Conservation (phyloP, 30 jellyfish, hydroid and myxozoan genomes). For the Pelagia noctiluca region DNA sequence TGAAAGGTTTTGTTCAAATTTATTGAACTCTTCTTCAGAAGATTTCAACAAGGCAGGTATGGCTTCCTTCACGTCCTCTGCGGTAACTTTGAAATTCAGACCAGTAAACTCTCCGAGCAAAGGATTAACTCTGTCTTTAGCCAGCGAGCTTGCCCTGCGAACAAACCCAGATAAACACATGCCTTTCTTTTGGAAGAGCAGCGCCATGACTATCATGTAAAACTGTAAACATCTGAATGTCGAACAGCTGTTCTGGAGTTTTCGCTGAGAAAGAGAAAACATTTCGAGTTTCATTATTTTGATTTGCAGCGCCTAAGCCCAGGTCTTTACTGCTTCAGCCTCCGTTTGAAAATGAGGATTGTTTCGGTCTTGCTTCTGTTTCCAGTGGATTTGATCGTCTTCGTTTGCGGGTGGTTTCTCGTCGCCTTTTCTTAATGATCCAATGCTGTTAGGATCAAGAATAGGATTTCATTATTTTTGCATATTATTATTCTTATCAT, state of each 20-base stretch:
- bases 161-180: conserved; percentile 49
- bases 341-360: neutral
- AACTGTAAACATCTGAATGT: neutral
- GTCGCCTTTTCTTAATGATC: no score
- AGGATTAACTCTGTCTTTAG: conserved; percentile 33
- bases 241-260: neutral
- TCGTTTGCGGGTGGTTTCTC: no score
- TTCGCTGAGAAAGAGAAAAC: neutral
- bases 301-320: neutral
- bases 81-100: conserved; percentile 55
- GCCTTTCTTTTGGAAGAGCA: conserved; percentile 23
- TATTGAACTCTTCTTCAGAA: conserved; percentile 41
- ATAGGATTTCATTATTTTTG: no score
- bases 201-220: neutral
- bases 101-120: conserved; percentile 49
- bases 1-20: conserved; percentile 39
- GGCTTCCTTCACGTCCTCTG: conserved; percentile 64
- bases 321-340: neutral
- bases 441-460: no score
- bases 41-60: conserved; percentile 62
- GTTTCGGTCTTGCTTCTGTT: no score
- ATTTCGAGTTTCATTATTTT: neutral
- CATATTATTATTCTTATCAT: no score
- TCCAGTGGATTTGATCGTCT: no score
- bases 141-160: conserved; percentile 34